Conservation (phyloP, 2,113 vertebrate genomes). For the Fulmarus glacialis region DNA sequence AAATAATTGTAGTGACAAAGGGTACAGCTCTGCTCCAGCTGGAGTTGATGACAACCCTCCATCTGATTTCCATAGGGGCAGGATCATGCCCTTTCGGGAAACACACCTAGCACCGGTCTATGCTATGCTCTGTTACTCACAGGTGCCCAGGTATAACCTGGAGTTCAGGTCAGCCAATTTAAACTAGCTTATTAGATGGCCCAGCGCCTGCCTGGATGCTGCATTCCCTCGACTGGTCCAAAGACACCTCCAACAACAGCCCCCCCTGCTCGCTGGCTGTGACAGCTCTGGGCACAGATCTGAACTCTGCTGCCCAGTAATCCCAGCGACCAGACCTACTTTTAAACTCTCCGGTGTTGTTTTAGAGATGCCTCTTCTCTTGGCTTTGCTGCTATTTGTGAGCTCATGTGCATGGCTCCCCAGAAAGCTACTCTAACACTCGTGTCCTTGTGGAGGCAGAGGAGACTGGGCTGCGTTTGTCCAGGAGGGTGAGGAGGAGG, state of each 20-base stretch:
- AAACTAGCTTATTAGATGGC: neutral
- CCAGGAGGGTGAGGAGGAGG: neutral
- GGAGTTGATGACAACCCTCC: neutral
- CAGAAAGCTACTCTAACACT: neutral
- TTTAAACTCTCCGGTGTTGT: neutral
- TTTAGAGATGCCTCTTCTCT: neutral
- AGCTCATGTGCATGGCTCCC: neutral
- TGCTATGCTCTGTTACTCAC: neutral
- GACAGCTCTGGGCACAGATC: neutral
- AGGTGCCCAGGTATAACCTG: neutral
- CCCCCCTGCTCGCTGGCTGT: neutral
- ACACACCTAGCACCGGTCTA: neutral
- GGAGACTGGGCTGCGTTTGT: neutral
- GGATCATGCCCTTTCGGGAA: neutral
- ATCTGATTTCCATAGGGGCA: neutral
- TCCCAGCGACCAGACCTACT: constrained; percentile 32
- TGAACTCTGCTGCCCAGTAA: constrained; percentile 34
- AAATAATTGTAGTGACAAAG: constrained; percentile 54
- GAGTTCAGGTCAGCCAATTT: neutral
- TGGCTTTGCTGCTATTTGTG: neutral
- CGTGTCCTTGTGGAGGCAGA: neutral
- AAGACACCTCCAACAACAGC: neutral
- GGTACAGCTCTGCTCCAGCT: neutral
- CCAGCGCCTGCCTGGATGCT: fast-evolving
- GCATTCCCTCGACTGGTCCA: neutral